Evolutionary conservation across 2,888 invertebrate species (phyloP).

Genomic region (Zygothrica quintamaculata): DNA sequence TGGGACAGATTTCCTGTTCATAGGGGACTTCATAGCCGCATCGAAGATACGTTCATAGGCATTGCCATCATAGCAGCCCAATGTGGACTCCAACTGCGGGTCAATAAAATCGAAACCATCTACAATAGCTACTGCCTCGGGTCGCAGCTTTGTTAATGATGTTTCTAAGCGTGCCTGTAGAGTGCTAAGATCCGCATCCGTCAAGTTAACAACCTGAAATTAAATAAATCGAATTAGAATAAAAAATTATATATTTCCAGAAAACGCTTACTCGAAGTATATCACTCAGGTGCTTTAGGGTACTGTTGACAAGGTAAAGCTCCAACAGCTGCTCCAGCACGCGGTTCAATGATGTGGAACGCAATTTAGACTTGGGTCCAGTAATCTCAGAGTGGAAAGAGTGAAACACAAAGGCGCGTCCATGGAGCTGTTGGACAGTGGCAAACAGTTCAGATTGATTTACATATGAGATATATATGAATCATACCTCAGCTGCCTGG

Average conservation of each 20-base stretch:
- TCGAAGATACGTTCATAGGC: conserved; percentile 92
- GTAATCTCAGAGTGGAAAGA: conserved; percentile 90
- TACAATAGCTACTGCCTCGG: conserved; percentile 95
- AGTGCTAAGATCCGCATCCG: conserved; percentile 76
- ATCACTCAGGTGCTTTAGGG: conserved; percentile 90
- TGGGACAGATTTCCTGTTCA: conserved; percentile 92
- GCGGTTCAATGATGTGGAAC: conserved; percentile 87
- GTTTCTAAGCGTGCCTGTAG: conserved; percentile 90
- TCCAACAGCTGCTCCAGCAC: conserved; percentile 90
- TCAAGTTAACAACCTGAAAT: conserved; percentile 72
- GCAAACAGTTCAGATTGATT: too few species aligned
- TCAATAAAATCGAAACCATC: conserved; percentile 95
- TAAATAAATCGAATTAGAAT: too few species aligned
- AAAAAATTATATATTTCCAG: background rate
- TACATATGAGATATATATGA: too few species aligned
- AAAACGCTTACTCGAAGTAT: conserved; percentile 88
- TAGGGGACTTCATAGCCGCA: conserved; percentile 91
- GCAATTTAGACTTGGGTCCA: conserved; percentile 85
- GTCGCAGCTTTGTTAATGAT: conserved; percentile 90
- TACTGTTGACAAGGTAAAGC: conserved; percentile 90
- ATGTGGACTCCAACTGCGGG: conserved; percentile 89
- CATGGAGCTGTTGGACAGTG: conserved; percentile 88
- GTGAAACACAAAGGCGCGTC: conserved; percentile 91
- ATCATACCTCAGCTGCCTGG: conserved; percentile 91
- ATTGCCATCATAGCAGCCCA: conserved; percentile 93